Conservation (phyloP, 2,797 vertebrate genomes). For the Gymnodraco acuticeps region DNA sequence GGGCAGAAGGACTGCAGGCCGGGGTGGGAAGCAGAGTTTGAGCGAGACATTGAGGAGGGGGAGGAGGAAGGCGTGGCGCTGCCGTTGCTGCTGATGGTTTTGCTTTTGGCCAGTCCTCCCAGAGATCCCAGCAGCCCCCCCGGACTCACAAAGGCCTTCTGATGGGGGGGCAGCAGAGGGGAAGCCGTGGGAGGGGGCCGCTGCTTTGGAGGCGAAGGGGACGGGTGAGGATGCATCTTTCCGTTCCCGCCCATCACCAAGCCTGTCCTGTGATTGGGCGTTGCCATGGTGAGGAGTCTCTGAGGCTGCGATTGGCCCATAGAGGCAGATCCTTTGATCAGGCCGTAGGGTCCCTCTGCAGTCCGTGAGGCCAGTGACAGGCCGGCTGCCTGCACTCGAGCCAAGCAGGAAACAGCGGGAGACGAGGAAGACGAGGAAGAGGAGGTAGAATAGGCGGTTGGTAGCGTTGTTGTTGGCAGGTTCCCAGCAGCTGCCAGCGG, state of each 20-base stretch:
- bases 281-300: slow-evolving; percentile 70
- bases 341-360: slow-evolving; percentile 58
- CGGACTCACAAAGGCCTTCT: slow-evolving; percentile 75
- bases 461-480: slow-evolving; percentile 56
- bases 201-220: slow-evolving; percentile 78
- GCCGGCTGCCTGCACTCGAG: slow-evolving; percentile 53
- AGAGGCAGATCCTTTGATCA: slow-evolving; percentile 65
- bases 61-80: slow-evolving; percentile 61
- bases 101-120: slow-evolving; percentile 72
- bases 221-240: slow-evolving; percentile 73
- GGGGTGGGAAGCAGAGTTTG: slow-evolving; percentile 62
- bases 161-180: slow-evolving; percentile 82
- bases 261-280: slow-evolving; percentile 68
- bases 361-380: slow-evolving; percentile 59
- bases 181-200: slow-evolving; percentile 84
- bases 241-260: slow-evolving; percentile 47
- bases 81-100: slow-evolving; percentile 57
- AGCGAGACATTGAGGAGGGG: slow-evolving; percentile 55
- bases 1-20: slow-evolving; percentile 75
- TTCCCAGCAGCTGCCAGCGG: slow-evolving; percentile 70
- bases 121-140: slow-evolving; percentile 61
- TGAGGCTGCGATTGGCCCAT: slow-evolving; percentile 68
- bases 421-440: slow-evolving; percentile 83
- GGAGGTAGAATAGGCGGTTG: slow-evolving; percentile 80
- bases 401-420: slow-evolving; percentile 71